Base-by-base conservation (phyloP, 2,113 vertebrate species). In the Cynocephalus volans region DNA sequence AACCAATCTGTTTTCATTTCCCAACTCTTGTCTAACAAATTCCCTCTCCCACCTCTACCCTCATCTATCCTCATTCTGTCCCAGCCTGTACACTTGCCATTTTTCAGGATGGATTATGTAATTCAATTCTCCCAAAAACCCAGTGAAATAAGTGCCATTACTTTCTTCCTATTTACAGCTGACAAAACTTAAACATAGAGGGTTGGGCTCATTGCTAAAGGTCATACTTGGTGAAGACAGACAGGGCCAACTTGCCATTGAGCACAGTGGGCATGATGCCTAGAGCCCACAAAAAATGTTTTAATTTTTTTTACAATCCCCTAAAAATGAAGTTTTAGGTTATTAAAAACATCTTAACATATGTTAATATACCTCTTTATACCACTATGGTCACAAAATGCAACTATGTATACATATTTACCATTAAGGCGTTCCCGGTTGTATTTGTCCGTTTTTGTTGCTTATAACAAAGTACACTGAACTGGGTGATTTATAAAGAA, bases 31-130 rank as follows among this genome's bases (percentile, higher is more conserved):
- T 54, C 48, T 70, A 8, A 24, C 23, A n/a, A 41, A 31, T 52
- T 18, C 23, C 11, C 8, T 77, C 28, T 64, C 15, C 14, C 3
- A 54, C 6, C 17, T 48, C 9, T 73, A 8, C 1, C 23, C 2
- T 50, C 21, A 62, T 52, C 26, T 4, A 4, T 86, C 41, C 8
- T 72, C 41, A 60, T n/a, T 26, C 4, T 48, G 18, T 1, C 48
- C 31, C 6, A 17, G 9, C 0, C 60, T 50, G 2, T 7, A 0
- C 2, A n/a, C 21, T 5, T 31, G 81, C 14, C 12, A 17, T 15
- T 64, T 58, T 81, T 33, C 56, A 88, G 58, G 21, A 10, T 58
- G 33, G 14, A 36, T 64, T 64, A 19, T 65, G 0, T 45, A 31
- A 33, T 76, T 75, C 15, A 0, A 0, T 17, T 45, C 14, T 77